Base-by-base conservation (phyloP, 2,797 vertebrate species). In the Girardinus metallicus region DNA sequence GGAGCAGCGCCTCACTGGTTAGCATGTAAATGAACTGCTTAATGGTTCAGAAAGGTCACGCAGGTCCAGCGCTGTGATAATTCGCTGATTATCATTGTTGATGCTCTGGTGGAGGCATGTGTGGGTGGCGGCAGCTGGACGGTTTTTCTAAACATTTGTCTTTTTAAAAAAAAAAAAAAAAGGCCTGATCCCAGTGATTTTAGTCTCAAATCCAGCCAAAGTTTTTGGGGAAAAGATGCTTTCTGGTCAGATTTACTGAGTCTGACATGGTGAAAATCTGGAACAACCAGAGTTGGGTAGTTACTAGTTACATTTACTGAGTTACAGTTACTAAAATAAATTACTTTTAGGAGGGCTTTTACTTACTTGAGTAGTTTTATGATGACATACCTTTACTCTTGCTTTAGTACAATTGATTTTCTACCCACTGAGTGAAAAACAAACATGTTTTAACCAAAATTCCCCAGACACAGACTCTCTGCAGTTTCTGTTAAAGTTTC, bases 1-100 rank as follows among this genome's bases (percentile, higher is more conserved):
- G 68, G 68, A 71, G 41, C 68, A 46, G 68, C 26, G 75, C 11
- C 18, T 82, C 23, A 26, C 34, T 93, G 88, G 92, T 95, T 92
- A 95, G 94, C 92, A 95, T 74, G 60, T 91, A 95, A 96, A 97
- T 96, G 89, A 94, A 85, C 79, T 81, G 85, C 89, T 89, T 92
- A 94, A 90, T 94, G 90, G 94, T 84, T 77, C 76, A 29, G 85
- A 44, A 83, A 86, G 90, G 90, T 89, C 85, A 80, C 31, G 2
- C 0, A 83, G 96, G 93, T 92, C 93, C 93, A 91, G 72, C 74
- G 91, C 88, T 88, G 88, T 89, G 93, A 93, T 95, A 88, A 93
- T 93, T 94, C 88, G 95, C 80, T 82, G 78, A 87, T 92, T 92
- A 90, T 84, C 73, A 75, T 44, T 29, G 43, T 86, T 43, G 26